phyloP scores from a whole-genome alignment of 2,113 vertebrate species.

The Halcyon malimbica region DNA sequence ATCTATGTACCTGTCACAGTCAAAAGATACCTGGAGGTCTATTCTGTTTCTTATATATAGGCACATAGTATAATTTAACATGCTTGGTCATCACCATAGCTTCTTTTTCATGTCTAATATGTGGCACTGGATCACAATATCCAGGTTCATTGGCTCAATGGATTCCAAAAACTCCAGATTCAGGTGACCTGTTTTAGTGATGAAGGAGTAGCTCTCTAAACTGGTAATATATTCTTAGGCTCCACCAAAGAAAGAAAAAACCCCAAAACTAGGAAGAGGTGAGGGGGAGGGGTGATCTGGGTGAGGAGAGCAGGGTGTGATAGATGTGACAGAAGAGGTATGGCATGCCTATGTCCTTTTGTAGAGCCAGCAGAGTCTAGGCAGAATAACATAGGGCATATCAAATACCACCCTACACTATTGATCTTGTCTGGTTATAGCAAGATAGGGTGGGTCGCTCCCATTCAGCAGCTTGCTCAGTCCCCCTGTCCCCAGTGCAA shows the following conservation, averaged over 20 bases:
- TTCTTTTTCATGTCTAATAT: neutral
- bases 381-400: neutral
- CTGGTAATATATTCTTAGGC: neutral
- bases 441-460: too few relatives aligned
- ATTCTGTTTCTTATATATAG: neutral
- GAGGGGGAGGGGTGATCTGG: neutral
- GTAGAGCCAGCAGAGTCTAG: neutral
- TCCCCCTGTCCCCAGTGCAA: accelerated
- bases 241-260: neutral
- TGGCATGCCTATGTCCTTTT: neutral
- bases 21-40: neutral
- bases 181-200: neutral
- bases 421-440: neutral
- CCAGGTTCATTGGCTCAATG: neutral
- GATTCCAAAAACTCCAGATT: neutral
- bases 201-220: neutral
- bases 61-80: neutral
- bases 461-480: neutral
- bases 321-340: neutral
- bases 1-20: neutral
- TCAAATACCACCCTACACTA: neutral
- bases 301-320: neutral
- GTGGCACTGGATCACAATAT: neutral
- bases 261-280: neutral
- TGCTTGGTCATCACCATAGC: neutral